Base-by-base conservation (phyloP, 2,888 invertebrate species). In the Sinelater perroti region DNA sequence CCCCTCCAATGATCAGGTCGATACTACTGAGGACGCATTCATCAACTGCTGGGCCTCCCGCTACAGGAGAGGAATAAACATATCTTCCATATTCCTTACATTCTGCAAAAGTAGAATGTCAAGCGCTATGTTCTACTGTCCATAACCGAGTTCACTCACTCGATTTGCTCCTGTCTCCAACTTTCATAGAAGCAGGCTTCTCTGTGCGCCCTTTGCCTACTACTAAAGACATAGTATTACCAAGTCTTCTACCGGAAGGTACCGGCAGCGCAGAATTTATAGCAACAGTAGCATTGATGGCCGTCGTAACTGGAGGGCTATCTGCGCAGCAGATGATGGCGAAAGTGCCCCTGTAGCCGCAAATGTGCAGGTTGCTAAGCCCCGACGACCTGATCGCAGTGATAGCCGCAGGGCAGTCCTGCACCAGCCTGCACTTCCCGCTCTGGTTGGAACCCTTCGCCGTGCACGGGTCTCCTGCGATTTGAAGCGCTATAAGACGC, bases 1-100 rank as follows among this genome's bases (percentile, higher is more conserved):
- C 81, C n/a, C 81, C 81, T 50, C 81, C 72, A 60, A 81, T 78
- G 2, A n/a, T n/a, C 80, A 68, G 16, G 76, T 75, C 2, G 77
- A 73, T 24, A 72, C 76, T 2, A 76, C 68, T n/a, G 54, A 80
- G 75, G 7, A 73, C 75, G 60, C 81, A 82, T 31, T 76, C 72
- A 7, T 33, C 14, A 6, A 3, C 4, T 67, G 17, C 56, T 18
- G 66, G 60, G 0, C 66, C 61, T 13, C 62, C 65, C 21, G 76
- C 70, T 28, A 59, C 0, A 3, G 47, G 47, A 21, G 60, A 63
- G 7, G 63, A 65, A 49, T 75, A 76, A 2, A 80, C 79, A 6
- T 75, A 69, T 55, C 78, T 67, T 1, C 74, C 72, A 64, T 81
- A 81, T 57, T 80, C 78, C 31, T 68, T 66, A 58, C 81, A 82